phyloP scores from a whole-genome alignment of 2,797 vertebrate species.

The Oophaga sylvatica region DNA sequence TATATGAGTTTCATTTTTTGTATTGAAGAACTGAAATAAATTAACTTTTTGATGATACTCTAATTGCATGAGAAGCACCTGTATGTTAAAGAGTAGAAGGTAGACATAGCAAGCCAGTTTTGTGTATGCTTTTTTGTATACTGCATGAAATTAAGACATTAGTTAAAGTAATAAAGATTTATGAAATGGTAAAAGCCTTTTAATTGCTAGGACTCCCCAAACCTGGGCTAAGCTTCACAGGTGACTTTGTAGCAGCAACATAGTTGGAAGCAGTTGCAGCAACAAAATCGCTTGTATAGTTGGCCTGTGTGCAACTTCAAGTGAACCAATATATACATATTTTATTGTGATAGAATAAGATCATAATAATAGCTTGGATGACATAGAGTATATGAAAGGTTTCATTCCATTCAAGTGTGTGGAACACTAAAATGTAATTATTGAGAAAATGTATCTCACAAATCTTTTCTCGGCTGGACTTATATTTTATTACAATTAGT shows the following conservation, averaged over 20 bases:
- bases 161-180: neutral
- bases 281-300: slow-evolving; percentile 43
- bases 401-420: no score
- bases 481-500: no score
- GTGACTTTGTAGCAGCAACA: slow-evolving; percentile 45
- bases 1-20: no score
- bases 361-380: neutral
- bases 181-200: neutral
- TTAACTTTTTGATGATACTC: no score
- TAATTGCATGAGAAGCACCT: neutral
- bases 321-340: neutral
- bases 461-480: neutral
- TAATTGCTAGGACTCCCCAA: neutral
- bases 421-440: neutral
- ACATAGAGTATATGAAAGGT: neutral
- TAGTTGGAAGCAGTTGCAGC: slow-evolving; percentile 41
- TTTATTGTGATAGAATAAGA: neutral
- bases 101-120: neutral
- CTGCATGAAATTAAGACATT: neutral
- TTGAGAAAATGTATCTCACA: neutral
- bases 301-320: slow-evolving; percentile 19
- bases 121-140: neutral
- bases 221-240: slow-evolving; percentile 26
- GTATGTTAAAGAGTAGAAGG: neutral
- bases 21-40: no score